Conservation (phyloP, 2,797 vertebrate species). For the Phrynocephalus forsythii region DNA sequence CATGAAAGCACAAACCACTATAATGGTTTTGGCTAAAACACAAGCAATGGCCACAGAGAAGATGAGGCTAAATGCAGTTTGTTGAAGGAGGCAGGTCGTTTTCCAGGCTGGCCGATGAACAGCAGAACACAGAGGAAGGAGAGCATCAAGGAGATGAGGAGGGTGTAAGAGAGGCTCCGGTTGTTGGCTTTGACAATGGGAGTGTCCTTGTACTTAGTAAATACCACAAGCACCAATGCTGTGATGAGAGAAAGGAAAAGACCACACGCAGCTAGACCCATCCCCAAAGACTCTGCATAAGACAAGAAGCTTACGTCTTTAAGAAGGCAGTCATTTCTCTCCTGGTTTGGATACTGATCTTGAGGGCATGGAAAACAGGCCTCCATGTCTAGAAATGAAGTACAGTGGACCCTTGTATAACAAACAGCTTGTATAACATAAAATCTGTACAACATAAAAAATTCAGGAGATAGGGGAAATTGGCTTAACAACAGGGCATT, state of each 20-base stretch:
- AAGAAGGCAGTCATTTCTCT: neutral
- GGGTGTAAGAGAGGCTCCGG: neutral
- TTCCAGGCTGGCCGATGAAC: neutral
- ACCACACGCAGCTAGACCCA: neutral
- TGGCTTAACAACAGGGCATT: too few relatives aligned
- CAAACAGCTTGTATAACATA: too few relatives aligned
- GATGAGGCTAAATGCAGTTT: neutral
- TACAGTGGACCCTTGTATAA: neutral
- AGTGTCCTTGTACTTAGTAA: neutral
- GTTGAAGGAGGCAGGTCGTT: neutral
- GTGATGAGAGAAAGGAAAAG: neutral
- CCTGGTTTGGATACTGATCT: neutral
- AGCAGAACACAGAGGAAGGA: neutral
- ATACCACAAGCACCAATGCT: neutral
- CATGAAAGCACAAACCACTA: neutral
- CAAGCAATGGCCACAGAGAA: neutral
- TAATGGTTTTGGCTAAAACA: neutral
- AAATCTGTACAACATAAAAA: too few relatives aligned
- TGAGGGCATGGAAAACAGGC: neutral
- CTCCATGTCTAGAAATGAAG: constrained; percentile 1
- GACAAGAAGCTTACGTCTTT: neutral
- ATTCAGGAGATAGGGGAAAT: too few relatives aligned
- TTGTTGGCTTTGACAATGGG: constrained; percentile 6
- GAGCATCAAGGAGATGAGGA: neutral
- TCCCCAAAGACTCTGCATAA: neutral